phyloP scores from a whole-genome alignment of 2,888 invertebrate species.

The Drosophila affinis region DNA sequence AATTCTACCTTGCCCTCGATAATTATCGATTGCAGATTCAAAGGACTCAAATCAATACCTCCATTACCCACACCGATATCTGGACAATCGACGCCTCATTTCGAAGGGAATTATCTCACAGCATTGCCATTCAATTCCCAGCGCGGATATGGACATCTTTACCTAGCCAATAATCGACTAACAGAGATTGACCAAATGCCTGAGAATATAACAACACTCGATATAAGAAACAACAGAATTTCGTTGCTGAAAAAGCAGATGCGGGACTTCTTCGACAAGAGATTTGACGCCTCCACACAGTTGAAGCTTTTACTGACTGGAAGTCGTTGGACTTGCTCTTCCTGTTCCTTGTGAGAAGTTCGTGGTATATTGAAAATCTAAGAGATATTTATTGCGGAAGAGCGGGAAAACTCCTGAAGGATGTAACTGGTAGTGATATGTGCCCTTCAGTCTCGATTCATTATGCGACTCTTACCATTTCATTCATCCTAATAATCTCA shows the following conservation, averaged over 20 bases:
- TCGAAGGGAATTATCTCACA: background rate
- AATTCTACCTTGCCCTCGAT: too few relatives aligned
- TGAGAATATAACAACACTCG: background rate
- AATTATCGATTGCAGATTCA: too few relatives aligned
- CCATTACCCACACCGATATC: too few relatives aligned
- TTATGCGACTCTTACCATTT: background rate
- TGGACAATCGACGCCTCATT: too few relatives aligned
- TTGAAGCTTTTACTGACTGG: background rate
- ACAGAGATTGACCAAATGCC: slow-evolving; percentile 3
- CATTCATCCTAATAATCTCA: background rate
- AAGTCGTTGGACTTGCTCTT: slow-evolving; percentile 22
- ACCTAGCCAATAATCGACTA: slow-evolving; percentile 11
- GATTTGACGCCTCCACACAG: background rate
- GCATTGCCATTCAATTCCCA: slow-evolving; percentile 1
- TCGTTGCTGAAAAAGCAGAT: background rate
- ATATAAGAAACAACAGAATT: slow-evolving; percentile 7
- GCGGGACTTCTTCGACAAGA: background rate
- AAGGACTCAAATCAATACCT: too few relatives aligned
- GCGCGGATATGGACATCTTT: slow-evolving; percentile 1
- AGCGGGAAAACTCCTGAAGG: background rate
- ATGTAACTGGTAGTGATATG: background rate
- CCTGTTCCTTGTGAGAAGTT: slow-evolving; percentile 3
- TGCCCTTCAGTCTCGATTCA: slow-evolving; percentile 17
- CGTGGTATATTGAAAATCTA: slow-evolving; percentile 6
- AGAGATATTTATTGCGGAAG: background rate